Percentiles rank a stretch among this genome's conserved stretches.
Conservation (phyloP, 1,140 invertebrate genomes). For the Nixonia krombeini region DNA sequence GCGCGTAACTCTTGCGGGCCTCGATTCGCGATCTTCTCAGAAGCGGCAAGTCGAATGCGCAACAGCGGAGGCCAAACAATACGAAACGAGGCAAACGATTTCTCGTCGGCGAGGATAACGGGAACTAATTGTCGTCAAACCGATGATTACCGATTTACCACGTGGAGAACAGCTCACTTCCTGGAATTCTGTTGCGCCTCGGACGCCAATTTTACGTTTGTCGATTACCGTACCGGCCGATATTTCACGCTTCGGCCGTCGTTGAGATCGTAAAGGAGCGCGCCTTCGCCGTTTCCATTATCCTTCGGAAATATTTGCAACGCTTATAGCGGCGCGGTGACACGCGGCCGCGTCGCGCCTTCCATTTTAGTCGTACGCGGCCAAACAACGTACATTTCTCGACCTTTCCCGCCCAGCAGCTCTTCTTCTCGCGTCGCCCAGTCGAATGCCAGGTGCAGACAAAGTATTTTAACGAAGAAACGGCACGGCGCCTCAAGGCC, state of each 20-base stretch:
- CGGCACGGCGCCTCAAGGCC: slow-evolving; percentile 19
- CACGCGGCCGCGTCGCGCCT: slow-evolving; percentile 23
- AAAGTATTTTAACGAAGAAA: slow-evolving; percentile 53
- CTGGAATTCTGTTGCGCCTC: slow-evolving; percentile 23
- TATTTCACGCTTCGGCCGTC: slow-evolving; percentile 17
- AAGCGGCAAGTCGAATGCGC: too few relatives aligned
- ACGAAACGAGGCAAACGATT: slow-evolving; percentile 23
- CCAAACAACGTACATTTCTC: too few relatives aligned
- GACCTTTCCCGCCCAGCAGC: slow-evolving; percentile 43
- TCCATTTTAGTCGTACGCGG: too few relatives aligned
- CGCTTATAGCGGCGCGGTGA: too few relatives aligned
- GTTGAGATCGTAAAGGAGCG: slow-evolving; percentile 29
- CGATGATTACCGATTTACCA: slow-evolving; percentile 47
- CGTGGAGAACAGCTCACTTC: slow-evolving; percentile 32
- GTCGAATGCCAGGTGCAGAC: slow-evolving; percentile 24
- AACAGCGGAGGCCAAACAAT: slow-evolving; percentile 6
- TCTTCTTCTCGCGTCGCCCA: slow-evolving; percentile 49
- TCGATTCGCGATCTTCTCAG: slow-evolving; percentile 5
- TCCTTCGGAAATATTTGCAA: background rate
- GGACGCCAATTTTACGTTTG: slow-evolving; percentile 11
- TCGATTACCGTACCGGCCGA: slow-evolving; percentile 22
- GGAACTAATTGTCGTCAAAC: slow-evolving; percentile 47
- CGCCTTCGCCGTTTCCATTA: slow-evolving; percentile 23
- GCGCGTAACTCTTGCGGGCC: slow-evolving; percentile 2
- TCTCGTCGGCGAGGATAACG: slow-evolving; percentile 30